These are phyloP conservation scores for Antheraea assamensis DNA, from an alignment of 2,888 invertebrate genomes.

Conservation along the genomic window DNA sequence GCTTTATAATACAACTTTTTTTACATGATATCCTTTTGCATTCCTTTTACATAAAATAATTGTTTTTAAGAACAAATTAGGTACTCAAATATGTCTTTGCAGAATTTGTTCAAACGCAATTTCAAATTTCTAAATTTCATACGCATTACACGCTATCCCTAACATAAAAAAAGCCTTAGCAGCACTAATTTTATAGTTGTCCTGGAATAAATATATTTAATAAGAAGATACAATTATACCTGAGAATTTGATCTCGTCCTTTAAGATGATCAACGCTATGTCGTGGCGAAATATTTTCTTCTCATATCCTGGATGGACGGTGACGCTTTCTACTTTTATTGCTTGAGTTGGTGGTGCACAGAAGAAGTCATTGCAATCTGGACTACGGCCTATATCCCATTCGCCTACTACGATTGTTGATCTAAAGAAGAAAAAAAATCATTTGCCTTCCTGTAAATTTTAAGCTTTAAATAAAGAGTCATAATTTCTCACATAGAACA, in stretches of 20 bases:
- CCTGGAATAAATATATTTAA: not conserved
- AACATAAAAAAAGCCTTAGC: no score
- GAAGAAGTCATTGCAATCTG: conserved; percentile 89
- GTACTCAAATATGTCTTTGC: not conserved
- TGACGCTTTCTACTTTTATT: conserved; percentile 87
- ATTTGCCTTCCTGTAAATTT: not conserved
- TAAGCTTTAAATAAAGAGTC: not conserved
- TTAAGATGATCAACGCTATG: conserved; percentile 87
- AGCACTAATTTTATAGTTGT: not conserved
- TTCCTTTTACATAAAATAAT: no score
- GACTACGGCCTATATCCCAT: conserved; percentile 86
- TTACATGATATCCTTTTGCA: not conserved
- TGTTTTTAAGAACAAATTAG: not conserved
- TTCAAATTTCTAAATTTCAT: not conserved
- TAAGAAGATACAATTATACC: conserved; percentile 44
- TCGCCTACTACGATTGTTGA: conserved; percentile 89
- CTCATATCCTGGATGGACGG: conserved; percentile 90
- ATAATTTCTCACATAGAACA: no score
- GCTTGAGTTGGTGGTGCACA: conserved; percentile 88
- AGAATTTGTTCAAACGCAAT: not conserved
- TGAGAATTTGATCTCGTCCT: conserved; percentile 83
- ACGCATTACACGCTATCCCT: no score
- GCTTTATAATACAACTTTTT: not conserved
- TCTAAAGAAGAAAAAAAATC: conserved; percentile 58
- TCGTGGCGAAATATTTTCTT: conserved; percentile 86